These are phyloP conservation scores for Protophormia terraenovae DNA, from an alignment of 2,888 invertebrate species.

Conservation along the genomic window DNA sequence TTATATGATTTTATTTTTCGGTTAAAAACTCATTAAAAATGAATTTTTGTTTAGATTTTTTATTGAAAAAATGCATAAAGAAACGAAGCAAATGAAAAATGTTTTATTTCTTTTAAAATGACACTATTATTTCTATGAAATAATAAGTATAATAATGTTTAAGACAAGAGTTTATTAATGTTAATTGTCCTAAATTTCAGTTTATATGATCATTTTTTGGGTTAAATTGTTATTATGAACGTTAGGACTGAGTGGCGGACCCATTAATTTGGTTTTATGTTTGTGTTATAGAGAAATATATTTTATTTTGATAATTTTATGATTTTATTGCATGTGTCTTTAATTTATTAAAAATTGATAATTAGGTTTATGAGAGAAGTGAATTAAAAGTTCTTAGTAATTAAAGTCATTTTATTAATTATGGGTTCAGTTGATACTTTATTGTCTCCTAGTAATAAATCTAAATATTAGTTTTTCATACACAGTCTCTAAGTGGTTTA, in stretches of 20 bases:
- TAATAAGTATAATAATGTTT: slow-evolving; percentile 7
- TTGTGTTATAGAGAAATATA: background rate
- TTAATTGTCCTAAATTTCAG: slow-evolving; percentile 54
- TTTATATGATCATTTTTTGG: slow-evolving; percentile 43
- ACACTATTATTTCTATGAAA: slow-evolving; percentile 43
- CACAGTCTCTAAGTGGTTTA: too few species aligned
- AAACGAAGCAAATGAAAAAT: slow-evolving; percentile 52
- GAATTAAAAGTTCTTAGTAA: background rate
- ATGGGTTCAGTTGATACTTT: too few species aligned
- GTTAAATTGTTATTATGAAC: background rate
- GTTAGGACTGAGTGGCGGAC: background rate
- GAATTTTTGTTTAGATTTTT: slow-evolving; percentile 44
- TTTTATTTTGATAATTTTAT: background rate
- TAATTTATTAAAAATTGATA: background rate
- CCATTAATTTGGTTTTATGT: slow-evolving; percentile 20
- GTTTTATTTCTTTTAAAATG: slow-evolving; percentile 57
- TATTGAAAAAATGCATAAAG: slow-evolving; percentile 19
- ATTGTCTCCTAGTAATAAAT: too few species aligned
- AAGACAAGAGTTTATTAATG: slow-evolving; percentile 48
- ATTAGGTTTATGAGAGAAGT: background rate
- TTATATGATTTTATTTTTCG: slow-evolving; percentile 56
- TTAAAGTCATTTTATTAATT: too few species aligned
- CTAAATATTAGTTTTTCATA: too few species aligned
- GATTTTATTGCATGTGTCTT: slow-evolving; percentile 13
- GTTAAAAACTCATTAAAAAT: slow-evolving; percentile 65